Percentiles rank a stretch among this genome's conserved stretches.
Evolutionary conservation across 2,888 invertebrate genomes (phyloP).

Genomic region (Troides helena): DNA sequence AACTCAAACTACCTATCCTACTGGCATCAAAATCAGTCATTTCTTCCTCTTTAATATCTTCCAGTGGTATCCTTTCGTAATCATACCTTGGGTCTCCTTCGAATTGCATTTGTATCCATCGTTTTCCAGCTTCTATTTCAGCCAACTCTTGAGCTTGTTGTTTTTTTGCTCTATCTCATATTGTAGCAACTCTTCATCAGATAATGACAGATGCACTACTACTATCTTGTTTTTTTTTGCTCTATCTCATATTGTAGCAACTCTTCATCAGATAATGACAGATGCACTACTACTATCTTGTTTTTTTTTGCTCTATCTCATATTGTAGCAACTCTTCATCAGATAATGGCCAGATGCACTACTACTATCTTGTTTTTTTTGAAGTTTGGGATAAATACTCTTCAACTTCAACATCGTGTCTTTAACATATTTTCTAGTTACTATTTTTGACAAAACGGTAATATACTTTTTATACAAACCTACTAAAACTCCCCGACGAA

Average conservation of each 20-base stretch:
- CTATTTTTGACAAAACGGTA: neutral
- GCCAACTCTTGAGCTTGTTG: constrained; percentile 73
- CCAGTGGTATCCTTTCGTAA: constrained; percentile 89
- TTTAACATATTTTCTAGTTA: constrained; percentile 70
- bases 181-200: too few species aligned
- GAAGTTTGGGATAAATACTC: constrained; percentile 85
- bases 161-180: too few species aligned
- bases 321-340: constrained; percentile 82
- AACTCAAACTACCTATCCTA: constrained; percentile 87
- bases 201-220: too few species aligned
- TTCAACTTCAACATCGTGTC: constrained; percentile 85
- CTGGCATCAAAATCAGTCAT: constrained; percentile 91
- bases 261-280: too few species aligned
- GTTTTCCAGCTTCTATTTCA: constrained; percentile 86
- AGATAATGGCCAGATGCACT: constrained; percentile 80
- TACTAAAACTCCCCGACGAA: constrained; percentile 76
- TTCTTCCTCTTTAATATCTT: constrained; percentile 96
- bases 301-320: constrained; percentile 83
- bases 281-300: too few species aligned
- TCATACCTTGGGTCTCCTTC: constrained; percentile 89
- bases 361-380: constrained; percentile 81
- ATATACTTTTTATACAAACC: constrained; percentile 44
- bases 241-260: too few species aligned
- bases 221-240: too few species aligned
- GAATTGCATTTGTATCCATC: constrained; percentile 95